Evolutionary conservation across 2,113 vertebrate species (phyloP), one percentile per base, ranked within the genome.

Genomic region (Scolopax mira): DNA sequence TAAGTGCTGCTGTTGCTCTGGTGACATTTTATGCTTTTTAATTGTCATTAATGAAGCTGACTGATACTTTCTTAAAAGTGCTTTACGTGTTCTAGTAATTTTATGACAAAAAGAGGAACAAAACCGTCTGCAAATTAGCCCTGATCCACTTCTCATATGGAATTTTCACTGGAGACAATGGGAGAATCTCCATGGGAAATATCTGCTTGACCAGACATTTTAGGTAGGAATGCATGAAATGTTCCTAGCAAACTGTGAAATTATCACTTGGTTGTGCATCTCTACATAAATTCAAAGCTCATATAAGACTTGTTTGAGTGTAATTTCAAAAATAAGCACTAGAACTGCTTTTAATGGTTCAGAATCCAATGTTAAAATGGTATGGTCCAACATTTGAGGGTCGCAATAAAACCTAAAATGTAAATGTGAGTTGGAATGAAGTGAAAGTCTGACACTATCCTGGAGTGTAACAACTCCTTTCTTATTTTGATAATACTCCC

Each of bases 31-130:
- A 80, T 93, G 81, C 89, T 96, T 94, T 96, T 96, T 97, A 97
- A 97, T 96, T 96, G 96, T 92, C 93, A 93, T 95, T 97, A 96
- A 96, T 97, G 95, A 96, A 97, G 90, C 79, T 74, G 62, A 91
- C 52, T 89, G 93, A 95, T 96, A 96, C 85, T 94, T 92, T 85
- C 69, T 88, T 89, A 89, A 94, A 89, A 94, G 77, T 88, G 30
- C 71, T 90, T 89, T 95, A 94, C 65, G 5, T 96, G 88, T 97
- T 93, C 85, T 90, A 89, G 90, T 42, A 94, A 95, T 96, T 96
- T 93, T 75, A 79, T 57, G 69, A 94, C 90, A 95, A 95, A 92
- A 85, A 87, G 44, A 90, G 11, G 77, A 88, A 90, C 64, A 96
- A 93, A 96, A 92, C 79, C 0, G 33, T 90, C 92, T 95, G 91